Percentiles rank a stretch among this genome's conserved stretches.
These are phyloP conservation scores for Steatocranus sp. DNA, from an alignment of 2,797 vertebrate genomes.

Conservation along the genomic window DNA sequence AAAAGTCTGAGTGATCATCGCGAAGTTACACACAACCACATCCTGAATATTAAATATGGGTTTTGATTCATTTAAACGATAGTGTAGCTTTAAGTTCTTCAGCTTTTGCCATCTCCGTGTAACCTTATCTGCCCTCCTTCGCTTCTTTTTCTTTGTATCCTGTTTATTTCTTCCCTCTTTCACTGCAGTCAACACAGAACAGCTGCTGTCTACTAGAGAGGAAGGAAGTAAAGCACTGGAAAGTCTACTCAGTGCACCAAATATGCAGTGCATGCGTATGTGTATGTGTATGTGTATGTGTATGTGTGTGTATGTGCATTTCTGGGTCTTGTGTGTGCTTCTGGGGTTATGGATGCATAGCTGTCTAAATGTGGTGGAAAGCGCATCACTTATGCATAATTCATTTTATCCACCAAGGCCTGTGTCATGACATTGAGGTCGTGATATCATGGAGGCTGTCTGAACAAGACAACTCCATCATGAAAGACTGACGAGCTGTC, in stretches of 20 bases:
- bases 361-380: conserved; percentile 2
- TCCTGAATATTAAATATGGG: neutral
- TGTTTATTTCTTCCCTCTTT: neutral
- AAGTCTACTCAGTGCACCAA: neutral
- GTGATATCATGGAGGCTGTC: neutral
- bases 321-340: neutral
- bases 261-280: neutral
- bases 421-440: neutral
- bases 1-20: neutral
- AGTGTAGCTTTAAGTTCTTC: neutral
- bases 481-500: neutral
- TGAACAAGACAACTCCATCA: neutral
- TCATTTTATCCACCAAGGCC: neutral
- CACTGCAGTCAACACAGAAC: neutral
- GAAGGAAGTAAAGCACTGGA: neutral
- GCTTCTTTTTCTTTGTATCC: neutral
- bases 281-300: neutral
- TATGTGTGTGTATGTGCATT: neutral
- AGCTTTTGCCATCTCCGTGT: neutral
- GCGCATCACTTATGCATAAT: conserved; percentile 7
- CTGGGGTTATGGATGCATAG: neutral
- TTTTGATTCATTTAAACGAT: neutral
- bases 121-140: neutral
- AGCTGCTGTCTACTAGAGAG: conserved; percentile 6
- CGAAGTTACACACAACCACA: neutral